A percentile compares a stretch with the other conserved stretches of the same genome.
Conservation (phyloP, 2,888 invertebrate species). For the Lasius platythorax region DNA sequence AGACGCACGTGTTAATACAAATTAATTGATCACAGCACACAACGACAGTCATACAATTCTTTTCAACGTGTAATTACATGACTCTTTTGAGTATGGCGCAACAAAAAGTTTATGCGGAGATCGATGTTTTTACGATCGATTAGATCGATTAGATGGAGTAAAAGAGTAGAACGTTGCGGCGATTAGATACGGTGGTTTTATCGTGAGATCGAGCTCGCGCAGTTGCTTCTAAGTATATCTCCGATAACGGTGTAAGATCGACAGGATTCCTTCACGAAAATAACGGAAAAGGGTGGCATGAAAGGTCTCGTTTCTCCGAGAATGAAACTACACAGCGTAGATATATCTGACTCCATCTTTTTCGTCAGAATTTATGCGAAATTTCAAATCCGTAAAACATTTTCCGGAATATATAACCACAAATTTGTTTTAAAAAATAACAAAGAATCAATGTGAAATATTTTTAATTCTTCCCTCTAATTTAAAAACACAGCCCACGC, state of each 20-base stretch:
- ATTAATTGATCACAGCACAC: constrained; percentile 9
- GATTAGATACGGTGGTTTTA: constrained; percentile 55
- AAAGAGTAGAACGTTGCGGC: constrained; percentile 33
- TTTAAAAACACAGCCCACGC: constrained; percentile 26
- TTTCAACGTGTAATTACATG: constrained; percentile 28
- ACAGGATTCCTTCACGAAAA: constrained; percentile 64
- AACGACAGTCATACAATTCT: constrained; percentile 14
- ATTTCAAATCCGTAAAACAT: constrained; percentile 30
- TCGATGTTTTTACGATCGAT: constrained; percentile 41
- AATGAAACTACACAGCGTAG: constrained; percentile 57
- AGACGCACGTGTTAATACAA: constrained; percentile 18
- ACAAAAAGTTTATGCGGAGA: constrained; percentile 35
- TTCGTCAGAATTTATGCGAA: constrained; percentile 17
- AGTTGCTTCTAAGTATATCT: constrained; percentile 53
- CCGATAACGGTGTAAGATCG: constrained; percentile 68
- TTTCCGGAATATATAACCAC: constrained; percentile 32
- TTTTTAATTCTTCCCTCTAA: constrained; percentile 26
- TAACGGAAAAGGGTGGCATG: constrained; percentile 57
- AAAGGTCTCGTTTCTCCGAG: constrained; percentile 62
- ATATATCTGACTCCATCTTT: constrained; percentile 43
- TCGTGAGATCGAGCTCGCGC: constrained; percentile 54
- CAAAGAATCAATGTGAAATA: constrained; percentile 5
- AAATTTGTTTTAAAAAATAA: constrained; percentile 34
- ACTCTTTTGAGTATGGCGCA: constrained; percentile 35
- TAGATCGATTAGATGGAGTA: constrained; percentile 35